Evolutionary conservation across 2,113 vertebrate genomes (phyloP).

Genomic region (Balaeniceps rex): DNA sequence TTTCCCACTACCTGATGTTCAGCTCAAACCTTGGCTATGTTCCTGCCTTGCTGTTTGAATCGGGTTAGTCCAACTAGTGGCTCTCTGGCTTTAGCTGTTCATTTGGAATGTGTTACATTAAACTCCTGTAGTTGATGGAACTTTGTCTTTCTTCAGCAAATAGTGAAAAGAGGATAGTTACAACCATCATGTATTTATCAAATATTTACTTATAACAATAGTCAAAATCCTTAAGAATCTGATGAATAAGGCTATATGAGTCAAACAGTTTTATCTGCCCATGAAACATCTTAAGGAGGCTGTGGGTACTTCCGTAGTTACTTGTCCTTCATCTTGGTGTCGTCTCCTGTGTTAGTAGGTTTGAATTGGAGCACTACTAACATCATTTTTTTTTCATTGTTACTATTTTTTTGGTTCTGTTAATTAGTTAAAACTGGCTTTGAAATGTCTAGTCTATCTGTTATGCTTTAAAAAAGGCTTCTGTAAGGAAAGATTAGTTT

Average conservation of each 20-base stretch:
- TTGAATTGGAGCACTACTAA: background rate
- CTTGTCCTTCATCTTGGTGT: background rate
- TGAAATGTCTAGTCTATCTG: background rate
- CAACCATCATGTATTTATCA: background rate
- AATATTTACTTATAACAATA: background rate
- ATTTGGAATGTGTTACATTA: background rate
- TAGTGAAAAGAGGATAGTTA: background rate
- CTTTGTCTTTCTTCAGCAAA: background rate
- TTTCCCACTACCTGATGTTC: background rate
- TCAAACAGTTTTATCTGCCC: background rate
- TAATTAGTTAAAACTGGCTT: background rate
- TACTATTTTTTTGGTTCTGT: background rate
- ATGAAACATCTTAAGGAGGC: background rate
- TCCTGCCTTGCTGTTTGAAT: background rate
- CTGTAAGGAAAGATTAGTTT: background rate
- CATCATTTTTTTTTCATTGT: background rate
- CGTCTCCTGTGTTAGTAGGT: background rate
- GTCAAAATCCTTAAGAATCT: background rate
- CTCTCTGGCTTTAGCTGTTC: background rate
- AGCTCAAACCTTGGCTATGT: background rate
- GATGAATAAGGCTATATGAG: background rate
- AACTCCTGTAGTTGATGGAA: background rate
- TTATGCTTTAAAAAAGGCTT: background rate
- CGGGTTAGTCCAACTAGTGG: rapidly evolving
- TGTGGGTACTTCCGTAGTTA: background rate